phyloP scores from a whole-genome alignment of 1,140 invertebrate species.

The Drosophila bifasciata region DNA sequence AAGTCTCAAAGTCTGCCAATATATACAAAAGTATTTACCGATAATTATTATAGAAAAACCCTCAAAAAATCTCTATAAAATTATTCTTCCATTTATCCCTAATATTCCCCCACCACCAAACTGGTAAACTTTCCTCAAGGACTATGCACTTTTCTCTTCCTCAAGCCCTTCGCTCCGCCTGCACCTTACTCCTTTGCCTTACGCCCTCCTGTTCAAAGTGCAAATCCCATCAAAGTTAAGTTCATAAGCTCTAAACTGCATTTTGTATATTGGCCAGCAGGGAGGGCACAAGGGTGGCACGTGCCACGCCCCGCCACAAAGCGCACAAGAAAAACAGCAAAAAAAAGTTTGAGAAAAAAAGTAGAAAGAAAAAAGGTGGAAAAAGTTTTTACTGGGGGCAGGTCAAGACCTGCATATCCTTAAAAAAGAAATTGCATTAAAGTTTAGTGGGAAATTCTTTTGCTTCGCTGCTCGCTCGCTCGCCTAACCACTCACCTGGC shows the following conservation, averaged over 20 bases:
- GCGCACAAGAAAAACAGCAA: constrained; percentile 4
- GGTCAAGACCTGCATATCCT: constrained; percentile 36
- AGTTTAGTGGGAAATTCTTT: constrained; percentile 62
- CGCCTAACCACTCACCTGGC: constrained; percentile 12
- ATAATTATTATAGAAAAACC: no score
- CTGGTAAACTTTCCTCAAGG: no score
- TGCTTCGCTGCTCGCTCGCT: not conserved
- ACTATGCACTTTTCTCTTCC: not conserved
- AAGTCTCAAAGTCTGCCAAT: no score
- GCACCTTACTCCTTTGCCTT: constrained; percentile 6
- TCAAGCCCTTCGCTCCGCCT: not conserved
- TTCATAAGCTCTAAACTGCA: constrained; percentile 71
- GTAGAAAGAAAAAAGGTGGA: not conserved
- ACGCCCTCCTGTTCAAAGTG: constrained; percentile 36
- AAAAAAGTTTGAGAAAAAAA: not conserved
- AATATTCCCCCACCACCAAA: no score
- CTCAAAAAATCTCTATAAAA: no score
- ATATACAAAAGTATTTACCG: no score
- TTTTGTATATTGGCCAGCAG: constrained; percentile 66
- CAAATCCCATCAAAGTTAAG: constrained; percentile 71
- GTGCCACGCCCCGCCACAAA: constrained; percentile 42
- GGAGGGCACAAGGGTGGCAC: constrained; percentile 4
- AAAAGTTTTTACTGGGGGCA: constrained; percentile 3
- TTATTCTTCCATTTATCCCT: no score
- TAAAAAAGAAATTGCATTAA: constrained; percentile 70